phyloP scores from a whole-genome alignment of 1,140 invertebrate species.

The Musca domestica region DNA sequence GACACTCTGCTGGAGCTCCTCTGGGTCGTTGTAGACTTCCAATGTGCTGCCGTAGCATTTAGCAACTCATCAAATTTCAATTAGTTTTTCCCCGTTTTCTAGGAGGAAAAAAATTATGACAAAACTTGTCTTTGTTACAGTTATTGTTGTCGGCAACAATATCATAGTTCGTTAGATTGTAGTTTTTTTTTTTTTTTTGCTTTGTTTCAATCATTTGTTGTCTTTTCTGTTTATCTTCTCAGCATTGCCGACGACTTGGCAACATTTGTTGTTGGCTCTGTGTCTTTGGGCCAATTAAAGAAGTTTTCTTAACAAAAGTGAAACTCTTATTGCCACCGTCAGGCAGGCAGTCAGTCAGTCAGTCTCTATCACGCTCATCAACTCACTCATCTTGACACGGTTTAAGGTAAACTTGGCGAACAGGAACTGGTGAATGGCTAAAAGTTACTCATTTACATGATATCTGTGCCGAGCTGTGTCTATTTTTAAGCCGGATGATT shows the following conservation, averaged over 20 bases:
- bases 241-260: too few relatives aligned
- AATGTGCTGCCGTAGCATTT: not conserved
- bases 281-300: constrained; percentile 17
- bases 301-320: constrained; percentile 6
- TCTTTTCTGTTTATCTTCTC: too few relatives aligned
- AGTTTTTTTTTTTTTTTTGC: too few relatives aligned
- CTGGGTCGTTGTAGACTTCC: too few relatives aligned
- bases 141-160: not conserved
- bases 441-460: constrained; percentile 12
- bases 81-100: constrained; percentile 4
- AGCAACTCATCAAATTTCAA: constrained; percentile 20
- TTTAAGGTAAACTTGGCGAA: not conserved
- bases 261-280: not conserved
- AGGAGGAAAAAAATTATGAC: not conserved
- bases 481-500: too few relatives aligned
- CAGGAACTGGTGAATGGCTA: not conserved
- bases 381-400: not conserved
- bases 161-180: too few relatives aligned
- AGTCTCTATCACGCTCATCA: too few relatives aligned
- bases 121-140: not conserved
- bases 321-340: not conserved
- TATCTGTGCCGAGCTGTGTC: not conserved
- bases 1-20: too few relatives aligned
- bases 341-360: not conserved
- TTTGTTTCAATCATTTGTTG: too few relatives aligned